Base-by-base conservation (phyloP, 2,113 vertebrate genomes). In the Oryzias curvinotus region DNA sequence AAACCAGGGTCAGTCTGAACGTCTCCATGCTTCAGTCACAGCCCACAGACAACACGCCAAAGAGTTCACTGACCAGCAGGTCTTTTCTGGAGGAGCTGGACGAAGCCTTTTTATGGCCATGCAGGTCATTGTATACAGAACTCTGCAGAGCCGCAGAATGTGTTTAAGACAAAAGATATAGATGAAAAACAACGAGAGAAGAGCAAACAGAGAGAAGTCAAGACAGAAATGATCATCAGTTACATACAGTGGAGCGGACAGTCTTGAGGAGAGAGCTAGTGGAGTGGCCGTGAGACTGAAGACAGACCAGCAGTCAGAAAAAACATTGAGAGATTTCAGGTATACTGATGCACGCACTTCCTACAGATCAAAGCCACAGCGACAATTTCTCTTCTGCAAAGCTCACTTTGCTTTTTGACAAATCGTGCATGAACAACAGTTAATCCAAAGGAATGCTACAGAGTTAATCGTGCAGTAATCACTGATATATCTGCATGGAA, bases 61-160 rank as follows among this genome's bases (percentile, higher is more conserved):
- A 47, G 52, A 51, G 67, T 46, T 50, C 64, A 98, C 95, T 95
- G 91, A 96, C 94, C 95, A 98, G 91, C 41, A 92, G 86, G 61
- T 93, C 92, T 85, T 93, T 96, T 87, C 42, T 89, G 57, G 92
- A 93, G 52, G 87, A 88, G 84, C 82, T 86, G 73, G 90, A 88
- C 50, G 84, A 77, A 71, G 90, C 85, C 91, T 88, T 95, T 92
- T 89, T 95, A 73, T 75, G 81, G 78, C 85, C 88, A 5, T 85
- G 85, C 80, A 92, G 92, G 71, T 93, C 93, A 84, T 77, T 93
- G 81, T 93, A 94, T 85, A 89, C 87, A 85, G 92, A 92, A 80
- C 79, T 94, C 96, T 97, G 92, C 67, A 45, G 67, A 62, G 55
- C 51, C 61, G 62, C 71, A 26, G 59, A 75, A 76, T 15, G 50